Percentiles rank a stretch among this genome's conserved stretches.
These are phyloP conservation scores for Pristionchus japonicus DNA, from an alignment of 2,888 invertebrate genomes.

Conservation along the genomic window DNA sequence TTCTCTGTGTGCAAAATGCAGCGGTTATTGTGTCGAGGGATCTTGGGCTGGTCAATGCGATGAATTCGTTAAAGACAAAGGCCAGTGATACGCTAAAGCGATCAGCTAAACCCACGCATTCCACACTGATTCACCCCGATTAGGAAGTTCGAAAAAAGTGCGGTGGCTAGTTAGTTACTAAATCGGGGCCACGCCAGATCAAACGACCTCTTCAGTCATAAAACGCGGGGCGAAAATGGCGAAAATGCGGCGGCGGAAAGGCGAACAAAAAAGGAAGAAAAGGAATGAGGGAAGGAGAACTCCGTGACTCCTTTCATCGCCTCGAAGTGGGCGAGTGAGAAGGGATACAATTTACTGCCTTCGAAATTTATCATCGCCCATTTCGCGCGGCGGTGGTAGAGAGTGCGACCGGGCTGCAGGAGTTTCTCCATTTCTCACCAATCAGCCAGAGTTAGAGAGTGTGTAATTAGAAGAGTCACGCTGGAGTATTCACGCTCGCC, in stretches of 20 bases:
- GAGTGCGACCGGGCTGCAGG: not conserved
- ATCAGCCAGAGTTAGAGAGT: not conserved
- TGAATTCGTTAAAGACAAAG: not conserved
- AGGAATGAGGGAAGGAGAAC: not conserved
- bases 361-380: conserved; percentile 27
- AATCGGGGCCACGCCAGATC: conserved; percentile 23
- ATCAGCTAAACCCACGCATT: not conserved
- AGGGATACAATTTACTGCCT: conserved; percentile 26
- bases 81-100: not conserved
- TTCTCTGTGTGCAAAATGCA: not conserved
- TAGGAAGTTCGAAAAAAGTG: not conserved
- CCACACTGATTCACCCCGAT: not conserved
- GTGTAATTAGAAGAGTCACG: not conserved
- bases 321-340: not conserved
- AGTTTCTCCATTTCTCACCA: not conserved
- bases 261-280: conserved; percentile 10
- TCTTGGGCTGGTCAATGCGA: not conserved
- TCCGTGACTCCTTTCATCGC: conserved; percentile 36
- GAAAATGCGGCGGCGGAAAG: not conserved
- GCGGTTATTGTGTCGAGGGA: not conserved
- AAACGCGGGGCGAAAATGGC: not conserved
- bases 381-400: conserved; percentile 3
- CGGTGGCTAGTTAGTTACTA: not conserved
- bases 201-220: conserved; percentile 33
- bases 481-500: not conserved